Evolutionary conservation across 1,140 invertebrate species (phyloP), one percentile per base, ranked within the genome.

Genomic region (Eurosta solidaginis): DNA sequence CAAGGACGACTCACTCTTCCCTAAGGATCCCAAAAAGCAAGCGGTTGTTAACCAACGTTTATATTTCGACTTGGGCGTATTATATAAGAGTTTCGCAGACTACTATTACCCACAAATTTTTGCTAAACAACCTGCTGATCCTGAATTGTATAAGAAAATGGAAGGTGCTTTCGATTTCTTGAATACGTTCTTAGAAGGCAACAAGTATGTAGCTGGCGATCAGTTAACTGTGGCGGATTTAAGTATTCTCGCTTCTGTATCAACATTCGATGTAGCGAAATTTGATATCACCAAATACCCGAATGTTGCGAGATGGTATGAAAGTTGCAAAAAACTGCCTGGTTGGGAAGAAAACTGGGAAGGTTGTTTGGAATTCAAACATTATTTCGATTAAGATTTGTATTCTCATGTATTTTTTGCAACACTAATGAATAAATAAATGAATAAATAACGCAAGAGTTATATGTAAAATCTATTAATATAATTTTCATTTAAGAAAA

Each of bases 161-260:
- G 89, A 90, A 2, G 89, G 92, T 2, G 91, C 91, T 0, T 88
- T 94, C n/a, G 88, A 88, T 29, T 90, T 91, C 75, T 85, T 94
- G 2, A 90, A 94, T 73, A 90, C 85, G 5, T 92, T 93, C 82
- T 83, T 95, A 25, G 90, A 92, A 33, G 90, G 89, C 0, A 87
- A 91, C 52, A 89, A 90, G 52, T 94, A 91, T 82, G 91, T 88
- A 1, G 93, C 92, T 20, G 93, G 93, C 3, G 88, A 91, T 78
- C 89, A 89, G 63, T 84, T 95, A 7, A 95, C 94, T 9, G 82
- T 96, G 42, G 94, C 94, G 6, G 94, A 94, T 83, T 85, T 93
- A 17, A 81, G 90, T 7, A 80, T 94, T 9, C 84, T 91, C 17
- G 89, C 91, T n/a, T 89, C 89, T 0, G 88, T 94, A n/a, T 91